Evolutionary conservation across 2,888 invertebrate species (phyloP), one percentile per base, ranked within the genome.

Genomic region (Suillia variegata): DNA sequence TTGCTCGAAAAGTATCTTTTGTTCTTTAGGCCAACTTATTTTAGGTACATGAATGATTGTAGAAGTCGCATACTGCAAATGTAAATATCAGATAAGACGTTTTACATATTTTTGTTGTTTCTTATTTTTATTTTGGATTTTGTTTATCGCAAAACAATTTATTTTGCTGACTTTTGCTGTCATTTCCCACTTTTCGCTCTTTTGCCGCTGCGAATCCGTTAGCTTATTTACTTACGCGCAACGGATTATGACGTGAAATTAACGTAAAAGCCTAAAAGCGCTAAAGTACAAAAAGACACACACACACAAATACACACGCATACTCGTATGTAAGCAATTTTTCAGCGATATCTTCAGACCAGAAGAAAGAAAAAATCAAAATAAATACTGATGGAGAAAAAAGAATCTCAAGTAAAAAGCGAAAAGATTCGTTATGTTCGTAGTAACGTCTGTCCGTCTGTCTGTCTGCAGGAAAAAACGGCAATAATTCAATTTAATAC

Each of bases 401-500:
- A 42, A 54, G 45, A 45, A 54, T 10, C 20, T 20, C 5, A 52
- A 34, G 12, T 13, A 34, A 52, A 20, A 33, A 21, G 21, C 2
- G n/a, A 12, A 54, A 54, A 22, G 26, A 47, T 34, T 18, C 52
- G 17, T 8, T 18, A 45, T 2, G 17, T 20, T 17, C 13, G 13
- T 38, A 13, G 49, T 26, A 45, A 17, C 10, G 17, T 15, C 5
- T 38, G 13, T 13, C 20, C 20, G 17, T 45, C 24, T 54, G 26
- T 20, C 21, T 53, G 42, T 50, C 45, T 47, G 45, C 26, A 42
- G 12, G 2, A 34, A 52, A 33, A 55, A 56, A 54, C 38, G 17
- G 59, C 56, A 55, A 59, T 62, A 63, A 63, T 63, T 62, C 63
- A 62, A 59, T 61, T 63, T 61, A 62, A 61, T 59, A 45, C 57